A percentile compares a stretch with the other conserved stretches of the same genome.
These are phyloP conservation scores for Tokudaia muenninki DNA, from an alignment of 2,797 vertebrate genomes.

Conservation along the genomic window DNA sequence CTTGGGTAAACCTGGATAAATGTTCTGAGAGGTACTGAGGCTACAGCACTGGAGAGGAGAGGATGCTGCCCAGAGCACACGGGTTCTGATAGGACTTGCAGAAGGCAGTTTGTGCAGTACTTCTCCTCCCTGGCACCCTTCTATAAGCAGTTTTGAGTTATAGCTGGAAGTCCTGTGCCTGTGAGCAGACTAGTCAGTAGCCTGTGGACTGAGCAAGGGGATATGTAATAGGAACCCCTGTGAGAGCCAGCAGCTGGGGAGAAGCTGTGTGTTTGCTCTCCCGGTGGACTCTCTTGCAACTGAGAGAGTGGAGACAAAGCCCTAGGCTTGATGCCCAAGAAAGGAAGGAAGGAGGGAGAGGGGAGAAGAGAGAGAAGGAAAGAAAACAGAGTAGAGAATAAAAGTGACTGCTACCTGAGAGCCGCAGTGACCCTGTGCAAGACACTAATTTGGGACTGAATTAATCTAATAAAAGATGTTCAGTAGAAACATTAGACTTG, in stretches of 20 bases:
- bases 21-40: not conserved
- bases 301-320: slow-evolving; percentile 11
- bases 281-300: not conserved
- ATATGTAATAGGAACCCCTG: not conserved
- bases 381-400: not conserved
- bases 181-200: not conserved
- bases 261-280: not conserved
- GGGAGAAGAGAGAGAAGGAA: not conserved
- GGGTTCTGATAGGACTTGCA: slow-evolving; percentile 39
- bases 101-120: not conserved
- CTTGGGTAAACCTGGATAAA: not conserved
- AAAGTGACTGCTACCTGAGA: not conserved
- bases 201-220: not conserved
- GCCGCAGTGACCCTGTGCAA: not conserved
- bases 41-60: not conserved
- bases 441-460: not conserved
- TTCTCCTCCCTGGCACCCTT: not conserved
- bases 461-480: not conserved
- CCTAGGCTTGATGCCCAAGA: not conserved
- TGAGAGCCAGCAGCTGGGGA: not conserved
- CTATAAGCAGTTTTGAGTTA: not conserved
- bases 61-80: not conserved
- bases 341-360: too few relatives aligned
- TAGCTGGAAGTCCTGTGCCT: not conserved
- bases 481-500: slow-evolving; percentile 53